These are phyloP conservation scores for Acleris sparsana DNA, from an alignment of 2,888 invertebrate species.

Conservation along the genomic window DNA sequence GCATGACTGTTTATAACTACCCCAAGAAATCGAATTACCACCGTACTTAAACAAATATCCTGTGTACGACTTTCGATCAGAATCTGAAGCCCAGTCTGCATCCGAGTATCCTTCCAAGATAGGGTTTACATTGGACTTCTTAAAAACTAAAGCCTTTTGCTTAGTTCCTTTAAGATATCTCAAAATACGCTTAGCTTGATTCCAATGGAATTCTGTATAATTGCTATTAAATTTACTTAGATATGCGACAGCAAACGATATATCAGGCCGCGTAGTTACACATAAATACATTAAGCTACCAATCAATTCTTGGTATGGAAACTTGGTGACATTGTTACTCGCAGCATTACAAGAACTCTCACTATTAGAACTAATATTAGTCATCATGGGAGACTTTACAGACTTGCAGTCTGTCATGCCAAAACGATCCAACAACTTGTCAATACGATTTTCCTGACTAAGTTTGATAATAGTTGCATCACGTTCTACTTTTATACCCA, in stretches of 20 bases:
- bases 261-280: not conserved
- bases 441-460: conserved; percentile 8
- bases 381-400: conserved; percentile 6
- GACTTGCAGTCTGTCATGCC: conserved; percentile 8
- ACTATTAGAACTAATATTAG: conserved; percentile 4
- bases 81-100: not conserved
- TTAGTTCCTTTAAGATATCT: conserved; percentile 8
- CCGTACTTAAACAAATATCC: conserved; percentile 8
- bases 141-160: conserved; percentile 8
- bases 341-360: conserved; percentile 6
- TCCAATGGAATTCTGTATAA: conserved; percentile 1
- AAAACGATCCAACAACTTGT: conserved; percentile 7
- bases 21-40: conserved; percentile 11
- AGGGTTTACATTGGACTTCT: not conserved
- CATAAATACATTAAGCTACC: too few relatives aligned
- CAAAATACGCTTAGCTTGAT: not conserved
- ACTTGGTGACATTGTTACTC: conserved; percentile 1
- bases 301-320: conserved; percentile 1
- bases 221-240: conserved; percentile 6
- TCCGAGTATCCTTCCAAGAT: too few relatives aligned
- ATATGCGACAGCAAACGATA: conserved; percentile 8
- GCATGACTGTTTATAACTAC: conserved; percentile 5
- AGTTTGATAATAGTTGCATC: not conserved
- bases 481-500: not conserved
- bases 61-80: conserved; percentile 12